Base-by-base conservation (phyloP, 2,113 vertebrate genomes). In the Emydura subglobosa region DNA sequence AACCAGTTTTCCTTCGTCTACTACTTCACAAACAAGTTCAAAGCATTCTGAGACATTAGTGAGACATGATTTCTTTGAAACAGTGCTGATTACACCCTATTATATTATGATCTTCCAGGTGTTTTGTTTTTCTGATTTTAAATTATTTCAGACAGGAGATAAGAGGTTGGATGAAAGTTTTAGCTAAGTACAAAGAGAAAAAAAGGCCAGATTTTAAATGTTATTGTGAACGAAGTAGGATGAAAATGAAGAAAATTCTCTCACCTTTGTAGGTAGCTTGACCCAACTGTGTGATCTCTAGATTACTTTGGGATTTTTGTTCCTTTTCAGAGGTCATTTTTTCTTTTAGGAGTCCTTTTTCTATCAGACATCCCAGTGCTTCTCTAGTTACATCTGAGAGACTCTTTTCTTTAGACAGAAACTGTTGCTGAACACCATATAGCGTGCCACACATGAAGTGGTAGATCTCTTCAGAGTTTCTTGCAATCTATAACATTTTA, bases 261-360 rank as follows among this genome's bases (percentile, higher is more conserved):
- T 97, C 95, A 99, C 99, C 99, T 98, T 99, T 99, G 83, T 97
- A 99, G 1, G 99, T 98, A 49, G 99, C 99, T 94, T 92, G 98
- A 14, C 99, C 99, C 96, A 99, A 95, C 4, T 93, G 98, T 88
- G 99, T 99, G 94, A 99, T 96, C 49, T 93, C 95, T 55, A 99
- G 98, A 0, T 14, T 76, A 82, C 29, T 76, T 9, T 91, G 84
- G 29, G 94, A 93, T 17, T 84, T 88, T 22, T 96, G 83, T 44
- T 94, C 92, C 9, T 93, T 79, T 44, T 94, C 83, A 7, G 11
- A 34, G 27, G 83, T 57, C 11, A 51, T 2, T 16, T 82, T 95
- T 49, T 94, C 93, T 81, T 95, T 97, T 12, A 99, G 76, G 7
- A 99, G 99, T 9, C 97, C 98, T 89, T 99, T 99, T 87, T 98